Evolutionary conservation across 2,888 invertebrate species (phyloP).

Genomic region (Agrilus biguttatus): DNA sequence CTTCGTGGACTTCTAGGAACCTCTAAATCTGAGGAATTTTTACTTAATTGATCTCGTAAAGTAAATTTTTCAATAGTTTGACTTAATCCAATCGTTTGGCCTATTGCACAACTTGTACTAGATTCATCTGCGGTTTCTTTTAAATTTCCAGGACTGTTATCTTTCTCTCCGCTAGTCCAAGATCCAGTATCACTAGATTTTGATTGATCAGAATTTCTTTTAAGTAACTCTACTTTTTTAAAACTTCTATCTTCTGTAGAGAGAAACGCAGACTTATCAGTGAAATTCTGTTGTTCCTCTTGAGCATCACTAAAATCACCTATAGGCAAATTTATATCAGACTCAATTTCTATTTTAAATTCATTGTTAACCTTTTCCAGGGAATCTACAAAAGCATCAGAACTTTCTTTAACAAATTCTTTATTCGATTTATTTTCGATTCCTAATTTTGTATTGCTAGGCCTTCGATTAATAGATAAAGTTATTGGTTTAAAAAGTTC

Average conservation of each 20-base stretch:
- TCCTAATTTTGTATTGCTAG: constrained; percentile 24
- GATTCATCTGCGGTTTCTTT: constrained; percentile 61
- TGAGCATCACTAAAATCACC: constrained; percentile 29
- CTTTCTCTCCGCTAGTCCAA: constrained; percentile 68
- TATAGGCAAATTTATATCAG: constrained; percentile 35
- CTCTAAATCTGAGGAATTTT: constrained; percentile 22
- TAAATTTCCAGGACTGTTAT: constrained; percentile 40
- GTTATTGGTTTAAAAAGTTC: constrained; percentile 36
- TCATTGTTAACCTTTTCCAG: constrained; percentile 52
- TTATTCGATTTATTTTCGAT: background rate
- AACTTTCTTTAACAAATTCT: constrained; percentile 1
- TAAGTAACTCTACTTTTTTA: constrained; percentile 38
- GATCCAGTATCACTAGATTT: constrained; percentile 63
- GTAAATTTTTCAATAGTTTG: constrained; percentile 55
- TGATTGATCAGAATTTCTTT: constrained; percentile 59
- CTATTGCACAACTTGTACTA: constrained; percentile 65
- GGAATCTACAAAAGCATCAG: constrained; percentile 35
- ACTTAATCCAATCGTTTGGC: constrained; percentile 63
- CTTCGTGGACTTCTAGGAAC: constrained; percentile 23
- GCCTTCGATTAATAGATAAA: constrained; percentile 42
- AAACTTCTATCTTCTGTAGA: constrained; percentile 35
- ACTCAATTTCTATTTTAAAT: constrained; percentile 31
- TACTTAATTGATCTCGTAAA: constrained; percentile 43
- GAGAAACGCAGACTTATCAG: no score
- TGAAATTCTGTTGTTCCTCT: constrained; percentile 24